Conservation (phyloP, 2,797 vertebrate species). For the Platyrinchus mystaceus region DNA sequence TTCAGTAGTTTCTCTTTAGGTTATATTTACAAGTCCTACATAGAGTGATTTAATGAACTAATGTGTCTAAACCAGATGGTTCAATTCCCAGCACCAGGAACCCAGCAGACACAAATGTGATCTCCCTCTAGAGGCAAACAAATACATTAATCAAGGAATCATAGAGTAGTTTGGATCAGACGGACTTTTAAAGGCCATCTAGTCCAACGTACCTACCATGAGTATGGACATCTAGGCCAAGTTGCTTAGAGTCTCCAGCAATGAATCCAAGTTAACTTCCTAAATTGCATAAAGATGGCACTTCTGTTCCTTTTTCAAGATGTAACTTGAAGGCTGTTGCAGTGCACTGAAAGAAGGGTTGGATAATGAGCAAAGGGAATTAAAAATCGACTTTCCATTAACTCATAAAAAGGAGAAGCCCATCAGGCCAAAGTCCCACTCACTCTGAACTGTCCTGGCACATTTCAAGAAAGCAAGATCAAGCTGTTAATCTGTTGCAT, state of each 20-base stretch:
- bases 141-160: not conserved
- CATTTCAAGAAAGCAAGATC: not conserved
- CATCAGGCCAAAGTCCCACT: not conserved
- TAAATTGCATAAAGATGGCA: not conserved
- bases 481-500: not conserved
- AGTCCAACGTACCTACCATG: not conserved
- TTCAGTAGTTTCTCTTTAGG: not conserved
- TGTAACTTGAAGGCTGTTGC: not conserved
- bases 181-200: not conserved
- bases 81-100: not conserved
- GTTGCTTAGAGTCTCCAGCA: not conserved
- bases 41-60: not conserved
- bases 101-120: not conserved
- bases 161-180: not conserved
- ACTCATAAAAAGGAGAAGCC: not conserved
- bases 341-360: not conserved
- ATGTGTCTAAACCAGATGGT: accelerated
- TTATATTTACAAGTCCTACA: not conserved
- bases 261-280: not conserved
- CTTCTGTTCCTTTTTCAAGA: not conserved
- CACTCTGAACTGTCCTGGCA: not conserved
- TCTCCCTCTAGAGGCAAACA: not conserved
- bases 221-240: not conserved
- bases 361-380: not conserved
- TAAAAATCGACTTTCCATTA: not conserved